Evolutionary conservation across 2,797 vertebrate genomes (phyloP).

Genomic region (Megalops cyprinoides): DNA sequence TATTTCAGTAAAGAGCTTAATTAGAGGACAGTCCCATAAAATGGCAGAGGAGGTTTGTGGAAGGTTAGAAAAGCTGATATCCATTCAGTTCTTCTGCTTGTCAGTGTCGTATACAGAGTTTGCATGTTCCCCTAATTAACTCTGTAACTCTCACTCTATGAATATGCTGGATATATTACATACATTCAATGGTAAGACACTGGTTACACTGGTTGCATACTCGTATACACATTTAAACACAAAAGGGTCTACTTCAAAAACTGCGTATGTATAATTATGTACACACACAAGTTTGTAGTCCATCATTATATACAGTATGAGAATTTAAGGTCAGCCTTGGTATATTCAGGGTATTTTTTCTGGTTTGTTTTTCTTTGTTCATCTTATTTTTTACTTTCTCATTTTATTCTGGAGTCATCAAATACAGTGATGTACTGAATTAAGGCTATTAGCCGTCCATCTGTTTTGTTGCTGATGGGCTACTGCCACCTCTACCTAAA

Average conservation of each 20-base stretch:
- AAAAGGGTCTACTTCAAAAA: not conserved
- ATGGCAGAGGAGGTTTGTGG: conserved; percentile 66
- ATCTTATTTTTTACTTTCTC: conserved; percentile 8
- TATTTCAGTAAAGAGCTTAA: conserved; percentile 65
- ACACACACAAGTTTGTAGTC: too few relatives aligned
- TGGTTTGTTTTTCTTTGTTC: not conserved
- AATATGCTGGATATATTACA: conserved; percentile 67
- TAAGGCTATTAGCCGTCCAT: conserved; percentile 13
- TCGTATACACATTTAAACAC: conserved; percentile 55
- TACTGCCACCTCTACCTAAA: conserved; percentile 38
- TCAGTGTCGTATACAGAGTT: conserved; percentile 72
- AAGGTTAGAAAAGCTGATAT: conserved; percentile 71
- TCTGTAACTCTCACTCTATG: conserved; percentile 38
- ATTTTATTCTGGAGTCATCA: conserved; percentile 12
- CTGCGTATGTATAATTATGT: not conserved
- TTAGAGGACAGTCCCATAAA: conserved; percentile 69
- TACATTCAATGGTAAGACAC: conserved; percentile 64
- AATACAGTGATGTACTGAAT: conserved; percentile 13
- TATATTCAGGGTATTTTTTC: not conserved
- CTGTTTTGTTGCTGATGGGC: not conserved
- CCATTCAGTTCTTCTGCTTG: conserved; percentile 66
- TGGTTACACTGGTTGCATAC: conserved; percentile 59
- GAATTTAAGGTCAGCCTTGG: too few relatives aligned
- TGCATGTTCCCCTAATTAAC: conserved; percentile 73
- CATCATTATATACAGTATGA: too few relatives aligned